Percentiles rank a stretch among this genome's conserved stretches.
Conservation (phyloP, 2,888 invertebrate genomes). For the Apamea sordens region DNA sequence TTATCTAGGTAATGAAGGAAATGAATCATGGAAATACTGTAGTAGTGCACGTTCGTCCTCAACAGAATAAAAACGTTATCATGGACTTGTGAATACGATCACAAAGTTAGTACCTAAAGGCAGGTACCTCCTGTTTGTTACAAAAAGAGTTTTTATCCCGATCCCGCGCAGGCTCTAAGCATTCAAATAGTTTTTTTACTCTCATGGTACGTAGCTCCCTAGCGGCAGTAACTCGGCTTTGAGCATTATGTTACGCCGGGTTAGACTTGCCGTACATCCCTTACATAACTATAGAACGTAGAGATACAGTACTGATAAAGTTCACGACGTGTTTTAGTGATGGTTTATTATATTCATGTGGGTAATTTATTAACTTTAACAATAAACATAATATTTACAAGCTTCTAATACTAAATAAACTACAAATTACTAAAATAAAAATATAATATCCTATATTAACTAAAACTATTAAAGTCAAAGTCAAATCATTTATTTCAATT, state of each 20-base stretch:
- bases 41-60: not conserved
- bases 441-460: too few species aligned
- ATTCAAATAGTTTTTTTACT: slow-evolving; percentile 15
- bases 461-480: too few species aligned
- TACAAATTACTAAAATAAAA: too few species aligned
- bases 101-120: not conserved
- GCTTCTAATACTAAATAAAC: too few species aligned
- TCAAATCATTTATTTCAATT: too few species aligned
- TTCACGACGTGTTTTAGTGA: not conserved
- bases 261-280: not conserved
- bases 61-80: not conserved
- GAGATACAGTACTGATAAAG: not conserved
- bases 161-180: not conserved
- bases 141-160: not conserved
- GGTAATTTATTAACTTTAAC: too few species aligned
- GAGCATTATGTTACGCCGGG: slow-evolving; percentile 15
- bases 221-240: slow-evolving; percentile 1
- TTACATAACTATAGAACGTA: not conserved
- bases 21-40: not conserved
- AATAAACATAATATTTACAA: too few species aligned
- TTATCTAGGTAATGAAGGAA: not conserved
- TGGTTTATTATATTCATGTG: not conserved
- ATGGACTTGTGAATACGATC: not conserved
- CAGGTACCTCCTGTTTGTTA: not conserved
- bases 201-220: slow-evolving; percentile 2